These are phyloP conservation scores for Ptilorrhoa leucosticta DNA, from an alignment of 2,113 vertebrate genomes.

Conservation along the genomic window DNA sequence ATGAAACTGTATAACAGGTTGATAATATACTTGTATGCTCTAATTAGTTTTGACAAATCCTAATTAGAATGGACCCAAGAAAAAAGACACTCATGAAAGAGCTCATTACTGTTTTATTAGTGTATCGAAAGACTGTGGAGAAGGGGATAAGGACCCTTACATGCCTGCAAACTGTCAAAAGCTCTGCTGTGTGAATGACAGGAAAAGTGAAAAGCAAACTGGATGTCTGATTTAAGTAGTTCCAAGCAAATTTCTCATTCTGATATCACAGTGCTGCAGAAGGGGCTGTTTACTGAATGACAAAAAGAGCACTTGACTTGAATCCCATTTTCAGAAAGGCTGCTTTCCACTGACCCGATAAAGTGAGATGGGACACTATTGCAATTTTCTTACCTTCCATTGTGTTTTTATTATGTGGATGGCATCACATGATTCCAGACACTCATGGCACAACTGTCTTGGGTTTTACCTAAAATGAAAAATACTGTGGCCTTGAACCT, in stretches of 20 bases:
- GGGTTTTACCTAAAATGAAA: background rate
- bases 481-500: background rate
- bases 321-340: background rate
- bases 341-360: background rate
- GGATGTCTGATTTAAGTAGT: background rate
- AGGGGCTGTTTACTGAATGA: background rate
- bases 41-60: conserved; percentile 47
- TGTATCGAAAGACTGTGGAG: background rate
- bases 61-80: conserved; percentile 23
- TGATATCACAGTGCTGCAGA: background rate
- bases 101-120: conserved; percentile 23
- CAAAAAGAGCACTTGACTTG: background rate
- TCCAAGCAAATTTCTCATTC: background rate
- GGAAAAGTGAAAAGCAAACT: background rate
- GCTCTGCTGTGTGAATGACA: background rate
- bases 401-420: background rate
- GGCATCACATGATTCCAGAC: background rate
- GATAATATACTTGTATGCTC: conserved; percentile 26
- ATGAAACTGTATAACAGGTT: background rate
- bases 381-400: background rate
- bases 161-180: background rate
- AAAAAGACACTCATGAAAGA: background rate
- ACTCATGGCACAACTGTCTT: background rate
- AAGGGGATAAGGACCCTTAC: background rate
- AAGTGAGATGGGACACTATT: background rate